Conservation (phyloP, 2,113 vertebrate species). For the Vombatus ursinus region DNA sequence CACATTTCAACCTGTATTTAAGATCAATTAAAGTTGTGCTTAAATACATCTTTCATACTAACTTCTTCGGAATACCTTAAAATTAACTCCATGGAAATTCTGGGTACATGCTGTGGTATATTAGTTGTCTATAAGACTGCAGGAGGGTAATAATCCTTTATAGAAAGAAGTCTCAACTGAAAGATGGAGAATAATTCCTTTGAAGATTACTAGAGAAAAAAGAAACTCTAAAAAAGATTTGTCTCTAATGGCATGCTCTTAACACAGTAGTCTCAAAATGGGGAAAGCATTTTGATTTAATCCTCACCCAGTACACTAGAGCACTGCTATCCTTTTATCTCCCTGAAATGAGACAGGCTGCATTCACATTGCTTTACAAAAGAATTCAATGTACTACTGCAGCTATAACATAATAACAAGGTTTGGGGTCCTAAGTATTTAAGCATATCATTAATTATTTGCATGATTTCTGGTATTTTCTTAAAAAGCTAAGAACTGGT, state of each 20-base stretch:
- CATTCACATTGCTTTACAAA: background rate
- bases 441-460: background rate
- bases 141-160: background rate
- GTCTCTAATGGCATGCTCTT: background rate
- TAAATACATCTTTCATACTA: background rate
- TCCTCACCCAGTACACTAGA: background rate
- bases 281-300: background rate
- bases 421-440: background rate
- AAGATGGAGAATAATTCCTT: background rate
- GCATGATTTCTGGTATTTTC: constrained; percentile 46
- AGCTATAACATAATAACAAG: background rate
- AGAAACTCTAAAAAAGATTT: background rate
- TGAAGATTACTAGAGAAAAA: background rate
- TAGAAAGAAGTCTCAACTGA: background rate
- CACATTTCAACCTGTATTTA: background rate
- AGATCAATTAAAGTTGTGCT: background rate
- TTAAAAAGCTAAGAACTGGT: constrained; percentile 15
- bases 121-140: background rate
- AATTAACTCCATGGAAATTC: background rate
- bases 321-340: background rate
- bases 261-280: background rate
- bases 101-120: background rate
- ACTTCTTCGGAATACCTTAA: background rate
- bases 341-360: background rate
- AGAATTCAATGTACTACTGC: background rate